Evolutionary conservation across 2,888 invertebrate species (phyloP).

Genomic region (Protodeltote pygarga): DNA sequence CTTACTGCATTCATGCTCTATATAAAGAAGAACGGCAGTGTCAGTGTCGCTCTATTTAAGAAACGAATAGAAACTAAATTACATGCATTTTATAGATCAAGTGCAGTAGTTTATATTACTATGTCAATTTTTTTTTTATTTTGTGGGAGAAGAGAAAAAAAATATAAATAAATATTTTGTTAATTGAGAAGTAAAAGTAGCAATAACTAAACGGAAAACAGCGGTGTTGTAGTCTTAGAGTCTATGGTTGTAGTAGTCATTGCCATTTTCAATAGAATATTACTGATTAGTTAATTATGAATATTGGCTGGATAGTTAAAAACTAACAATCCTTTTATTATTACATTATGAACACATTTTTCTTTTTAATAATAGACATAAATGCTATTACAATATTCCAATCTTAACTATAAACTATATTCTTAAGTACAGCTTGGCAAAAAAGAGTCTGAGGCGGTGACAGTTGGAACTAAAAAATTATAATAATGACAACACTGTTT

Average conservation of each 20-base stretch:
- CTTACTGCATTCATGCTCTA: too few relatives aligned
- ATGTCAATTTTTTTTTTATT: neutral
- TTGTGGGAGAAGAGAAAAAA: neutral
- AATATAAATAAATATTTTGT: neutral
- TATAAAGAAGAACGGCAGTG: neutral
- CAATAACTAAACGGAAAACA: constrained; percentile 2
- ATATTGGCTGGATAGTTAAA: neutral
- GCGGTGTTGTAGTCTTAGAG: too few relatives aligned
- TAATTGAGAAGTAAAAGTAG: constrained; percentile 1
- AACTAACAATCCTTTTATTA: neutral
- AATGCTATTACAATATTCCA: neutral
- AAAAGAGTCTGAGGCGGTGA: too few relatives aligned
- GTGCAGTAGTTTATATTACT: neutral
- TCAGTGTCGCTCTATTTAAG: constrained; percentile 3
- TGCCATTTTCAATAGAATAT: constrained; percentile 1
- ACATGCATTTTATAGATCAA: too few relatives aligned
- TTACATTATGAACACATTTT: constrained; percentile 1
- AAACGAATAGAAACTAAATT: neutral
- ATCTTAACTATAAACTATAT: neutral
- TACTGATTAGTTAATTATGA: constrained; percentile 1
- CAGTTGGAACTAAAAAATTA: too few relatives aligned
- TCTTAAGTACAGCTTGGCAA: too few relatives aligned
- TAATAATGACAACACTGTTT: too few relatives aligned
- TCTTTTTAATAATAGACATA: too few relatives aligned
- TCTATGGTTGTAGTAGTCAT: neutral